phyloP scores from a whole-genome alignment of 2,797 vertebrate species.

The Mus minutoides region DNA sequence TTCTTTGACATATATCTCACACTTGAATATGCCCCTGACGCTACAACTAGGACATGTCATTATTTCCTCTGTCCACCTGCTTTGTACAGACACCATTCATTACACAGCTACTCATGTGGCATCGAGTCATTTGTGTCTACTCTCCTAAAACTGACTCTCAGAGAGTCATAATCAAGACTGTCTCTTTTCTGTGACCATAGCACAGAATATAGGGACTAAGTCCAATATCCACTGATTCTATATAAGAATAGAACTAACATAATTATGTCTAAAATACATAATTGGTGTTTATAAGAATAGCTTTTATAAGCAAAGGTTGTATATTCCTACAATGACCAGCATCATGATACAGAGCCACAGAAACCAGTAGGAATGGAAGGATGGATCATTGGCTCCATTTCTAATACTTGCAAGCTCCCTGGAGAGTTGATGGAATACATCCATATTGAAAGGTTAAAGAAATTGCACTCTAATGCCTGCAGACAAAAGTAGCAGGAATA shows the following conservation, averaged over 20 bases:
- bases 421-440: neutral
- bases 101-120: neutral
- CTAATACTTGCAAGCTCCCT: neutral
- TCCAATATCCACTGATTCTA: neutral
- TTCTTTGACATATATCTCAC: neutral
- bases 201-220: neutral
- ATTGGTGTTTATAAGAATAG: neutral
- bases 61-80: neutral
- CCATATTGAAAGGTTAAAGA: neutral
- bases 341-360: neutral
- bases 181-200: neutral
- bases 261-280: neutral
- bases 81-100: neutral
- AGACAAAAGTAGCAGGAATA: neutral
- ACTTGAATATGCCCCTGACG: neutral
- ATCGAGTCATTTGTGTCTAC: neutral
- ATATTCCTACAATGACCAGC: neutral
- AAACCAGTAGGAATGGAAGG: neutral
- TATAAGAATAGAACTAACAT: neutral
- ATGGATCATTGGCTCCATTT: neutral
- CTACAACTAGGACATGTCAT: neutral
- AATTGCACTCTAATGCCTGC: neutral
- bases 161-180: neutral
- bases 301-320: neutral
- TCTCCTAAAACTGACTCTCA: neutral